These are phyloP conservation scores for Andrena hattorfiana DNA, from an alignment of 2,888 invertebrate species.

Conservation along the genomic window DNA sequence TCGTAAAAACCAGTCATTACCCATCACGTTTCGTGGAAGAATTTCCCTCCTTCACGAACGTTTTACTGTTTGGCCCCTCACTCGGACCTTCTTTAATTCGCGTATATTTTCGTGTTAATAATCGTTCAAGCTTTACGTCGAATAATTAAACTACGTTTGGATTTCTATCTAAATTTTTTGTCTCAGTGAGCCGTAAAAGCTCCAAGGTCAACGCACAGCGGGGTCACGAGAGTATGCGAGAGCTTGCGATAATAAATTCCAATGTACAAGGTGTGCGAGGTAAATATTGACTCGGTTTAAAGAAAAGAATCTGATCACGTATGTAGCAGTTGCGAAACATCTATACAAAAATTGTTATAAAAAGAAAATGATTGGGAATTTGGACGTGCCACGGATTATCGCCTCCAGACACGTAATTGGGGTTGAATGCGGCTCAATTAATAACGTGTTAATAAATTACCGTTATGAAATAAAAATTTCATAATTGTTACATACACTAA, in stretches of 20 bases:
- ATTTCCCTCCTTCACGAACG: constrained; percentile 9
- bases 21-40: constrained; percentile 23
- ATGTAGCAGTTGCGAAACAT: background rate
- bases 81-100: background rate
- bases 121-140: background rate
- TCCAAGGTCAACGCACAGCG: no score
- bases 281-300: background rate
- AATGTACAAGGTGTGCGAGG: background rate
- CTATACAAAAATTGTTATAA: no score
- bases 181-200: no score
- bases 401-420: background rate
- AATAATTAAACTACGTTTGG: background rate
- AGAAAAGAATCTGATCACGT: background rate
- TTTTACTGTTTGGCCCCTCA: background rate
- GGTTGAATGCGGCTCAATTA: background rate
- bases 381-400: no score
- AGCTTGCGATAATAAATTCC: background rate
- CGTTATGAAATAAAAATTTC: background rate
- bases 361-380: no score
- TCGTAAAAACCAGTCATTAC: constrained; percentile 45
- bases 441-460: background rate
- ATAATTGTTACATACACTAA: background rate
- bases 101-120: background rate
- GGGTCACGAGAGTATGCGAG: no score
- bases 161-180: background rate